Evolutionary conservation across 1,140 invertebrate genomes (phyloP).

Genomic region (Mesaphorura yosii): DNA sequence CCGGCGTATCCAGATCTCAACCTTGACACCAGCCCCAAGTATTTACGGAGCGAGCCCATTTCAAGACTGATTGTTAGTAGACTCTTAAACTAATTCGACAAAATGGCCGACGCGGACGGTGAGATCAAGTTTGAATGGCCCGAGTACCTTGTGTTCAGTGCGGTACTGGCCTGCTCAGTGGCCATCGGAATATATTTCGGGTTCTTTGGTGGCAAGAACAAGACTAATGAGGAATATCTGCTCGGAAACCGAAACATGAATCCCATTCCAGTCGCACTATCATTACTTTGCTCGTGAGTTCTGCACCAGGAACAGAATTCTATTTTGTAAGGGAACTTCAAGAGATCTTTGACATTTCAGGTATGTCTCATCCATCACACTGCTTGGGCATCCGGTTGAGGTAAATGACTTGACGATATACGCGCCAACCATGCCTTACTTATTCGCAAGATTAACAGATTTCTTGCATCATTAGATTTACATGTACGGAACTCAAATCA

Average conservation of each 20-base stretch:
- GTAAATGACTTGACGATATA: conserved; percentile 18
- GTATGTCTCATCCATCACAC: conserved; percentile 19
- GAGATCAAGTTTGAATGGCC: conserved; percentile 5
- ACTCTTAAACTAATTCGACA: no score
- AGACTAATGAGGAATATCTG: conserved; percentile 14
- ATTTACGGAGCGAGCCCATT: no score
- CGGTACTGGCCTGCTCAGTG: not conserved
- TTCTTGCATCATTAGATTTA: not conserved
- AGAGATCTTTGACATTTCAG: conserved; percentile 2
- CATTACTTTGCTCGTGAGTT: conserved; percentile 23
- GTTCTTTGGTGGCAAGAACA: not conserved
- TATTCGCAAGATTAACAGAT: no score
- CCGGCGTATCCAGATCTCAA: no score
- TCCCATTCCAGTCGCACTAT: conserved; percentile 25
- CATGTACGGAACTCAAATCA: conserved; percentile 18
- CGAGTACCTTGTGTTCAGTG: conserved; percentile 1
- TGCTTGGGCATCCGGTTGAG: conserved; percentile 21
- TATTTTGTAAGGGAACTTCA: not conserved
- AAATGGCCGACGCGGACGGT: not conserved
- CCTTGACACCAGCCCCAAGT: no score
- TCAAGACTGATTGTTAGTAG: no score
- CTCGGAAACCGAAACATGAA: conserved; percentile 22
- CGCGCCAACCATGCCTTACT: no score
- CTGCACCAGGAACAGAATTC: not conserved
- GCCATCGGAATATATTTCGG: conserved; percentile 8